Percentiles rank a stretch among this genome's conserved stretches.
Conservation (phyloP, 2,888 invertebrate species). For the Acheta domesticus region DNA sequence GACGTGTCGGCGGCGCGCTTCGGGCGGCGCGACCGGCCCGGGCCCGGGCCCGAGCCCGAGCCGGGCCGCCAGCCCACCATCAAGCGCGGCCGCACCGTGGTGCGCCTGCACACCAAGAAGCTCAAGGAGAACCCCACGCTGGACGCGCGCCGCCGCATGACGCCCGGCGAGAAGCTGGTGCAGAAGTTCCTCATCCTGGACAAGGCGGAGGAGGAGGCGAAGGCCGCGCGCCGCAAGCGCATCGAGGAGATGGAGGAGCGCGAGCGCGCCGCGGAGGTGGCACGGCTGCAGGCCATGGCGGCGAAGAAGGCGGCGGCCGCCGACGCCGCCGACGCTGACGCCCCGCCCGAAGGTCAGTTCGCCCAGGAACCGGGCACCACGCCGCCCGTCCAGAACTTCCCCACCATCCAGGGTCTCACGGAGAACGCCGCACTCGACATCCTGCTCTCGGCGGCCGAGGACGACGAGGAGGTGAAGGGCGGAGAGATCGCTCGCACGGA, state of each 20-base stretch:
- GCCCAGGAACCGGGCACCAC: background rate
- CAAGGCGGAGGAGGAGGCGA: constrained; percentile 38
- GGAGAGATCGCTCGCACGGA: constrained; percentile 39
- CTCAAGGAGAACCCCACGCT: constrained; percentile 48
- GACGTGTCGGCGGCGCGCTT: constrained; percentile 65
- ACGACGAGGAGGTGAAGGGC: constrained; percentile 45
- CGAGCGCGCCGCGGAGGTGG: background rate
- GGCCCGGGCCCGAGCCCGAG: constrained; percentile 26
- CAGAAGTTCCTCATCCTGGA: constrained; percentile 72
- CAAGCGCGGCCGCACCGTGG: constrained; percentile 68
- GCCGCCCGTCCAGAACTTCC: background rate
- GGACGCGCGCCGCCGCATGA: constrained; percentile 53
- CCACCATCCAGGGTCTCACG: background rate
- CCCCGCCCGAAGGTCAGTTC: background rate
- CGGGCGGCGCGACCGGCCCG: constrained; percentile 37
- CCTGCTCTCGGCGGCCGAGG: constrained; percentile 45
- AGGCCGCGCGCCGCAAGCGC: constrained; percentile 23
- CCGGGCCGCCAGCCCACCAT: constrained; percentile 55
- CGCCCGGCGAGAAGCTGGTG: constrained; percentile 66
- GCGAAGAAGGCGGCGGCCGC: background rate
- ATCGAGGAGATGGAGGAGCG: constrained; percentile 39
- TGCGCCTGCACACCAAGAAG: constrained; percentile 64
- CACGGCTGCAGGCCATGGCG: background rate
- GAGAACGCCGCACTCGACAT: constrained; percentile 45
- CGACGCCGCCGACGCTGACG: background rate